Evolutionary conservation across 2,888 invertebrate species (phyloP).

Genomic region (Drosophila anomalata): DNA sequence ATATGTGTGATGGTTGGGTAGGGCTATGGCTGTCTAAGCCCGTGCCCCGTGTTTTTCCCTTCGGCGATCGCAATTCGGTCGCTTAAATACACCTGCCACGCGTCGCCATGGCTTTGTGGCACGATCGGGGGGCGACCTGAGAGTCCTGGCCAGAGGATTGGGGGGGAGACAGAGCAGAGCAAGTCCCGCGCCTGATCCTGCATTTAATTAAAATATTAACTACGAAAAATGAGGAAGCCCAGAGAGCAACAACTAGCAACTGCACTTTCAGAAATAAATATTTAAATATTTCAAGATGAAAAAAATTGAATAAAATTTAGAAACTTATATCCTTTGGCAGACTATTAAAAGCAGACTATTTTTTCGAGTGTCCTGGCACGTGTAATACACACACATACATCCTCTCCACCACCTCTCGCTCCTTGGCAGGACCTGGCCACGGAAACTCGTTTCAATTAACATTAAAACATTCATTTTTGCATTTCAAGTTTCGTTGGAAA

Average conservation of each 20-base stretch:
- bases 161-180: background rate
- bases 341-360: background rate
- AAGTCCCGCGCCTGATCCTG: constrained; percentile 32
- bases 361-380: constrained; percentile 10
- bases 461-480: constrained; percentile 60
- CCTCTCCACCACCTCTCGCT: background rate
- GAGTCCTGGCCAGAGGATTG: background rate
- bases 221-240: constrained; percentile 65
- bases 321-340: too few relatives aligned
- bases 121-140: constrained; percentile 23
- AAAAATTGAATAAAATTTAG: too few relatives aligned
- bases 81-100: constrained; percentile 83
- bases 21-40: constrained; percentile 63
- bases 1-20: constrained; percentile 6
- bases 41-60: constrained; percentile 48
- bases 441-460: constrained; percentile 76
- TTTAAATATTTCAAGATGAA: too few relatives aligned
- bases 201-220: constrained; percentile 82
- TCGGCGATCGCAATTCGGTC: constrained; percentile 56
- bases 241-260: constrained; percentile 34
- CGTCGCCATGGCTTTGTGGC: constrained; percentile 60
- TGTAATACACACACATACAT: constrained; percentile 1
- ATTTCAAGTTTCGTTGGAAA: constrained; percentile 73
- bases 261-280: background rate
- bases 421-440: constrained; percentile 45